Base-by-base conservation (phyloP, 1,140 invertebrate species). In the Oscheius sp. region DNA sequence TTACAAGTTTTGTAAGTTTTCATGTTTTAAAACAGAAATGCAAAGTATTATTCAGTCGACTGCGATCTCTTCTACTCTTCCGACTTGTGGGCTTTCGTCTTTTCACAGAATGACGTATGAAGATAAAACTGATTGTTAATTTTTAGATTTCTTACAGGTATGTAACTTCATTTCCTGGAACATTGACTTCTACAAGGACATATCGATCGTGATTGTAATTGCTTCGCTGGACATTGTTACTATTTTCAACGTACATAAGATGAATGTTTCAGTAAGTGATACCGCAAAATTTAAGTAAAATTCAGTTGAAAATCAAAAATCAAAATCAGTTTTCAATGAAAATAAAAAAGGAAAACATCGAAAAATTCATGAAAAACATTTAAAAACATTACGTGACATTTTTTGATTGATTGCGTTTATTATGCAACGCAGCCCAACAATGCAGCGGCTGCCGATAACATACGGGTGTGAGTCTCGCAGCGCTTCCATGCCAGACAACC, bases 121-220 rank as follows among this genome's bases (percentile, higher is more conserved):
- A 13, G 7, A 10, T n/a, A 7, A 42, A 7, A 42, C n/a, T n/a
- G 7, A 42, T 42, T 7, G n/a, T 10, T n/a, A 10, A 10, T 10
- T n/a, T n/a, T n/a, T 10, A n/a, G 7, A 10, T 42, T 42, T 42
- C 38, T 42, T 42, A 42, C 7, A 55, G 1, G 67, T 58, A n/a
- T 68, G 67, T 59, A 38, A 68, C 52, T 49, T 68, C 55, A 61
- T 68, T 38, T 23, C 49, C n/a, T 68, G 52, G n/a, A 58, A 68
- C 45, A 23, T 68, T n/a, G 67, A 68, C 28, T 68, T 68, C 15
- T 68, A 55, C 55, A 68, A 68, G 31, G 67, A 68, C 45, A 58
- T 68, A 13, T 49, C 49, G 7, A 55, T 68, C 1, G 67, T 68
- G 1, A 38, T 55, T 2, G 1, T 29, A 7, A 68, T 68, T 38